These are phyloP conservation scores for Xenopus borealis DNA, from an alignment of 2,113 vertebrate genomes.

Conservation along the genomic window DNA sequence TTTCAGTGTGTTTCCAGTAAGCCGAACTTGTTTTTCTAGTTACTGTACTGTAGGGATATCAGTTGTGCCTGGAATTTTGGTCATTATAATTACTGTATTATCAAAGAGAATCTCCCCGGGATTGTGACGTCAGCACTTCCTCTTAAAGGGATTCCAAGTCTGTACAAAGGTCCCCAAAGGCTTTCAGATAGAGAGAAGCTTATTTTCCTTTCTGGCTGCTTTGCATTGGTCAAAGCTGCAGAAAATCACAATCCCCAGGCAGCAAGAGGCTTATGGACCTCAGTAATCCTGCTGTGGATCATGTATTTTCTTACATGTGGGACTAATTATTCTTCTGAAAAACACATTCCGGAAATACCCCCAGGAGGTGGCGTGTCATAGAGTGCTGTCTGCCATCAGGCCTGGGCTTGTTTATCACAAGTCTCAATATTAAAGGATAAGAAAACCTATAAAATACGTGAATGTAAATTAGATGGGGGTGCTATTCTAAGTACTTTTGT, in stretches of 20 bases:
- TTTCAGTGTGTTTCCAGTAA: too few relatives aligned
- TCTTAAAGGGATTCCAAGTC: background rate
- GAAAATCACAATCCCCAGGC: background rate
- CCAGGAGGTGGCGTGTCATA: background rate
- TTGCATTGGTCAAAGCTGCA: background rate
- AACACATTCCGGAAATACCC: slow-evolving; percentile 1
- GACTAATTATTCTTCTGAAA: slow-evolving; percentile 2
- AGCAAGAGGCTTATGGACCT: background rate
- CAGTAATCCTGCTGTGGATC: background rate
- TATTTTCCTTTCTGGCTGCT: background rate
- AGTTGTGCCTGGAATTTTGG: background rate
- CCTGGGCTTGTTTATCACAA: too few relatives aligned
- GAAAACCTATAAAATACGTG: too few relatives aligned
- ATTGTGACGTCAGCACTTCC: slow-evolving; percentile 4
- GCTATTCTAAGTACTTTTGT: too few relatives aligned
- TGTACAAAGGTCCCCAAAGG: background rate
- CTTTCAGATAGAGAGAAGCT: background rate
- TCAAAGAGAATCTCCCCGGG: background rate
- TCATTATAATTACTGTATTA: background rate
- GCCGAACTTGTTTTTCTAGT: too few relatives aligned
- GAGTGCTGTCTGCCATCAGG: background rate
- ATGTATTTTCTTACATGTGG: background rate
- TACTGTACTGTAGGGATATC: too few relatives aligned
- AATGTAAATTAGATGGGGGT: too few relatives aligned
- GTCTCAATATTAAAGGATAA: too few relatives aligned